Evolutionary conservation across 2,888 invertebrate species (phyloP).

Genomic region (Oligia latruncula): DNA sequence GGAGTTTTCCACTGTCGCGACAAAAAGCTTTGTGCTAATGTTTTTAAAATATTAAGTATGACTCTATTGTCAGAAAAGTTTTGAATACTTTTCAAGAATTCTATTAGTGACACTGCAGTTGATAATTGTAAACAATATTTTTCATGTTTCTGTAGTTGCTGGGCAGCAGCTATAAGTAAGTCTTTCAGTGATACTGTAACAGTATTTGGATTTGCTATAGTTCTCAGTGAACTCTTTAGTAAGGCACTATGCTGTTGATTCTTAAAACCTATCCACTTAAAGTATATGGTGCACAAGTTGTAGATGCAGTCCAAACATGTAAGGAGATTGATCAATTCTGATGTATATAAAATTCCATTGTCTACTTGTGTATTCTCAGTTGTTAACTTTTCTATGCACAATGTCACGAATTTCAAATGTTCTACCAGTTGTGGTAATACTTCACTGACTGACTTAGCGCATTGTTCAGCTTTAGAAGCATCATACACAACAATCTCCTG

Average conservation of each 20-base stretch:
- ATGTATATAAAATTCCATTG: constrained; percentile 70
- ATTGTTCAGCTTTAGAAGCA: constrained; percentile 78
- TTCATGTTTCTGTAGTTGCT: constrained; percentile 84
- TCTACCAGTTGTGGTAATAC: constrained; percentile 79
- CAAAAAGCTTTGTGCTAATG: constrained; percentile 88
- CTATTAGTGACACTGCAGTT: constrained; percentile 89
- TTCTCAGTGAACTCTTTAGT: constrained; percentile 81
- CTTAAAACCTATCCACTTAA: constrained; percentile 92
- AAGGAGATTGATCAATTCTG: constrained; percentile 76
- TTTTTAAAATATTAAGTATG: constrained; percentile 83
- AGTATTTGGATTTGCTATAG: constrained; percentile 76
- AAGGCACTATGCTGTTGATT: constrained; percentile 82
- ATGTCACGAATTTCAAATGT: constrained; percentile 77
- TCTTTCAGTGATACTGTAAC: constrained; percentile 79
- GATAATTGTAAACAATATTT: constrained; percentile 89
- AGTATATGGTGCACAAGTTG: constrained; percentile 89
- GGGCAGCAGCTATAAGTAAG: constrained; percentile 78
- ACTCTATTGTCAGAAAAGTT: constrained; percentile 82
- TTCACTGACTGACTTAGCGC: constrained; percentile 76
- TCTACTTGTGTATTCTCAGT: constrained; percentile 71
- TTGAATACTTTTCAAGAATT: constrained; percentile 87
- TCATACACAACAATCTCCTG: constrained; percentile 77
- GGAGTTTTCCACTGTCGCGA: constrained; percentile 92
- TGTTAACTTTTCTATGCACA: constrained; percentile 74
- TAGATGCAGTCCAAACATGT: constrained; percentile 90